A percentile compares a stretch with the other conserved stretches of the same genome.
phyloP scores from a whole-genome alignment of 2,888 invertebrate species.

The Drosophila acutilabella region DNA sequence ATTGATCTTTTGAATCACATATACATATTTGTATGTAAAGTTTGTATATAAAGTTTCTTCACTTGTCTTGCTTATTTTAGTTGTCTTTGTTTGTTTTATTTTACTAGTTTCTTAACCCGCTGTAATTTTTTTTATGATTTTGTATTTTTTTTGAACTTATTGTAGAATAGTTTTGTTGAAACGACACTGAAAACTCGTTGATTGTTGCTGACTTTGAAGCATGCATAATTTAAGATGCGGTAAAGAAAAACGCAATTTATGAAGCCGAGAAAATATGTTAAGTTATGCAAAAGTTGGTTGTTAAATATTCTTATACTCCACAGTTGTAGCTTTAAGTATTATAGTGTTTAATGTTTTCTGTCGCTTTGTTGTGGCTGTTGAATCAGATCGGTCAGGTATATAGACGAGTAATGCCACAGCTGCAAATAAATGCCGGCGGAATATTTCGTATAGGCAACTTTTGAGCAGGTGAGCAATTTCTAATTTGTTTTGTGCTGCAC shows the following conservation, averaged over 20 bases:
- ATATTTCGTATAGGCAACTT: slow-evolving; percentile 16
- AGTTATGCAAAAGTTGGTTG: slow-evolving; percentile 41
- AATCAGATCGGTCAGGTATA: slow-evolving; percentile 22
- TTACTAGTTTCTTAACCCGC: slow-evolving; percentile 4
- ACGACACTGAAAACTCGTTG: slow-evolving; percentile 42
- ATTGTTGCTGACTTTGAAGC: slow-evolving; percentile 44
- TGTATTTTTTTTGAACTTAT: slow-evolving; percentile 7
- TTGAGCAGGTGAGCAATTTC: slow-evolving; percentile 17
- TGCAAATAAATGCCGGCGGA: slow-evolving; percentile 32
- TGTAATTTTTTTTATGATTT: slow-evolving; percentile 1
- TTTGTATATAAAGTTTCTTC: slow-evolving; percentile 3
- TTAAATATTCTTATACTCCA: slow-evolving; percentile 3
- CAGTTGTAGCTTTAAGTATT: background rate
- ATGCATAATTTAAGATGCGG: slow-evolving; percentile 40
- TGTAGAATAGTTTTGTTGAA: slow-evolving; percentile 18
- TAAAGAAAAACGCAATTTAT: slow-evolving; percentile 24
- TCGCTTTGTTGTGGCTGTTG: slow-evolving; percentile 11
- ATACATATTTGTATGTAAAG: background rate
- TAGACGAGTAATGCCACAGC: slow-evolving; percentile 15
- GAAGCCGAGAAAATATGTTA: slow-evolving; percentile 20
- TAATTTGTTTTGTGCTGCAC: slow-evolving; percentile 17
- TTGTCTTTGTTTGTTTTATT: background rate
- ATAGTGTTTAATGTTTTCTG: background rate
- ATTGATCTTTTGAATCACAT: slow-evolving; percentile 2
- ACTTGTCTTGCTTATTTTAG: slow-evolving; percentile 9